Base-by-base conservation (phyloP, 2,113 vertebrate species). In the Oryzias celebensis region DNA sequence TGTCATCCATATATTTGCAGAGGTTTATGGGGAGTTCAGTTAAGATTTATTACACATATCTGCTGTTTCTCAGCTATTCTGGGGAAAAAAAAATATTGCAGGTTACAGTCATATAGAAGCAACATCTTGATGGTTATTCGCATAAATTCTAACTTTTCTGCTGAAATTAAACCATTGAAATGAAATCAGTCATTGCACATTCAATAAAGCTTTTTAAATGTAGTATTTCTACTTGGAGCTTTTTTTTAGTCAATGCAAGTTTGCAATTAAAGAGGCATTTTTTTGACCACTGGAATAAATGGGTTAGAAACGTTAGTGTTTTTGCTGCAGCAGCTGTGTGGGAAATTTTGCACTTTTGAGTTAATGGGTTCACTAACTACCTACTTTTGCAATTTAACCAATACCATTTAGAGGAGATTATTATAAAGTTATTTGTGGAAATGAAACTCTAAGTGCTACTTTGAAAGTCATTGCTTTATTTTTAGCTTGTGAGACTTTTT, bases 221-320 rank as follows among this genome's bases (percentile, higher is more conserved):
- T 46, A 52, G 23, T 66, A 31, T 54, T 62, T 63, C n/a, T 45
- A 58, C 65, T 60, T 61, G 62, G 52, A 53, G 26, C 45, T 56
- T 80, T 71, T 71, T 23, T 48, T 66, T 73, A 68, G 80, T 71
- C 66, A 56, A 70, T 75, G 51, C 46, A 60, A 73, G 67, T 72
- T 73, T 65, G 74, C 82, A 80, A 71, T 69, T 78, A 75, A 87
- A 85, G 67, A 77, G 57, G 60, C 52, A 82, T 78, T 80, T 83
- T 82, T 16, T 73, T 58, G 31, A 52, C 63, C 56, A 74, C 75
- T 77, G 4, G 50, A 75, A 67, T 46, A 79, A 81, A 56, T 54
- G 53, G 61, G 73, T 80, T 57, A 73, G 51, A 78, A 67, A 61
- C 53, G 45, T n/a, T 58, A 71, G 61, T 47, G 64, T 69, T 78